Evolutionary conservation across 2,113 vertebrate species (phyloP), one percentile per base, ranked within the genome.

Genomic region (Pelobates fuscus): DNA sequence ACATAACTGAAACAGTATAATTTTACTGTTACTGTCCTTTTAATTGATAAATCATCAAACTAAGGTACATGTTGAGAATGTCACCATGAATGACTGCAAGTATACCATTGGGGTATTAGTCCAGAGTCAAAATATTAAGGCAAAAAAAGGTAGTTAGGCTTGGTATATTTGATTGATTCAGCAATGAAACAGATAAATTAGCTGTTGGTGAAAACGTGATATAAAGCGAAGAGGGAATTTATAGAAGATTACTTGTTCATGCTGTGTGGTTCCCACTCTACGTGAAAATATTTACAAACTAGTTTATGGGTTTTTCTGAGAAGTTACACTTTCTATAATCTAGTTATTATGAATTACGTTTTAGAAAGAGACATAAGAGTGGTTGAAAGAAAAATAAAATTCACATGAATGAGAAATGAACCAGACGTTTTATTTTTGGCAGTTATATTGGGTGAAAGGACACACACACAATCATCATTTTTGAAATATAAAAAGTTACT

Each of bases 111-210:
- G 8, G 20, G 17, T 55, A 55, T 55, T 2, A 20, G 20, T 55
- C 21, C 21, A n/a, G 5, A 23, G 21, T 18, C 20, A 23, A 55
- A 17, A 23, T 55, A 55, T n/a, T 55, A n/a, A 11, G 32, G 32
- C 5, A 37, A n/a, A 55, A 23, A 20, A 63, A 57, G 79, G 83
- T 85, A 85, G 86, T 85, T 81, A 84, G 80, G 80, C 83, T 67
- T 2, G 43, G 77, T 37, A 71, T 78, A 83, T 82, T 80, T 87
- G 86, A 87, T 86, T 85, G 86, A 79, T 81, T 81, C 82, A 18
- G 49, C 80, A 77, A 71, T 85, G 84, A 83, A 87, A 82, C 81
- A 44, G 86, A 87, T 84, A 86, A 86, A 87, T 86, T 84, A 86
- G 86, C 84, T 83, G 84, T 85, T 82, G 70, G 0, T 82, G 78